phyloP scores from a whole-genome alignment of 92 coral and sea anemone genomes.

The Phenganax subtilis region DNA sequence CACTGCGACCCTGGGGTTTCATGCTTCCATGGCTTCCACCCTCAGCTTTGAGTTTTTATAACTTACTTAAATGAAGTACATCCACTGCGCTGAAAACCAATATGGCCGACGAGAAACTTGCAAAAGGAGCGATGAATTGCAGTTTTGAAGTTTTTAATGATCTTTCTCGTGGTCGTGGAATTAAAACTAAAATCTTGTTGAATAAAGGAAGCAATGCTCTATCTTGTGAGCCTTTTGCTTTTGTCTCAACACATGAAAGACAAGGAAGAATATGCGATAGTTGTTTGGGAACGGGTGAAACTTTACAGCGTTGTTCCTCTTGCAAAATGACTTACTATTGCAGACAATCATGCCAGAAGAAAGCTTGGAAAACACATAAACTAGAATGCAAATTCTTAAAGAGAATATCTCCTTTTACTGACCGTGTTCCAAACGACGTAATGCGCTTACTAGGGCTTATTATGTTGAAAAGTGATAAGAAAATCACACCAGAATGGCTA shows the following conservation, averaged over 20 bases:
- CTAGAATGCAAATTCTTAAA: constrained; percentile 66
- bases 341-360: constrained; percentile 64
- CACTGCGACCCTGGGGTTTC: neutral
- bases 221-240: constrained; percentile 53
- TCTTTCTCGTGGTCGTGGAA: constrained; percentile 66
- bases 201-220: constrained; percentile 56
- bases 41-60: neutral
- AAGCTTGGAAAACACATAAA: constrained; percentile 85
- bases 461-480: neutral
- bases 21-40: neutral
- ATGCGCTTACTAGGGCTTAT: constrained; percentile 59
- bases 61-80: neutral
- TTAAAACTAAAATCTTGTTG: constrained; percentile 51
- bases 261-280: constrained; percentile 71
- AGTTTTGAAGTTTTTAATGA: constrained; percentile 24
- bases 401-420: constrained; percentile 49
- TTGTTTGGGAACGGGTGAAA: constrained; percentile 54
- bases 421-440: constrained; percentile 62
- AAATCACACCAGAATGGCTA: constrained; percentile 29
- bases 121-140: neutral
- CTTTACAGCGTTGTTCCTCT: constrained; percentile 67
- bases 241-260: constrained; percentile 59
- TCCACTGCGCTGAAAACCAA: neutral
- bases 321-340: constrained; percentile 87
- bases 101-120: constrained; percentile 17